A percentile compares a stretch with the other conserved stretches of the same genome.
phyloP scores from a whole-genome alignment of 2,888 invertebrate species.

The Eretmocerus hayati region DNA sequence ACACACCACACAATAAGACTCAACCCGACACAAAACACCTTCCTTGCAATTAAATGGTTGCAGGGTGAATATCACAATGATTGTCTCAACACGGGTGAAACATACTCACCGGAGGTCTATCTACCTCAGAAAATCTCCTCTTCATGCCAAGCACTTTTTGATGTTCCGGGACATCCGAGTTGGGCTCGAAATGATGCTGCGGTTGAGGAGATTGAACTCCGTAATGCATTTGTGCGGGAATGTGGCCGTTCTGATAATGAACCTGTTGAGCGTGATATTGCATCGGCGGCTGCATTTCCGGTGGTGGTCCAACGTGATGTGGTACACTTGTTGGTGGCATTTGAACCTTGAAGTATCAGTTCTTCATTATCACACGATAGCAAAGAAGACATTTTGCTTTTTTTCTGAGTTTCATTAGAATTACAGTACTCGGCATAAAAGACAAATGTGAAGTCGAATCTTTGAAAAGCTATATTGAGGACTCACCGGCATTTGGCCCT shows the following conservation, averaged over 20 bases:
- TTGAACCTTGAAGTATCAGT: conserved; percentile 25
- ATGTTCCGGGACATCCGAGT: conserved; percentile 38
- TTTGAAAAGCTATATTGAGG: too few species aligned
- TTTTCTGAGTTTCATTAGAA: not conserved
- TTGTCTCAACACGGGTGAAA: not conserved
- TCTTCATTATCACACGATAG: not conserved
- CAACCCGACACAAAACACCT: too few species aligned
- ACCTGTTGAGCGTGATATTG: conserved; percentile 42
- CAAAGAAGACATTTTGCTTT: not conserved
- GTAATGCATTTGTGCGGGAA: conserved; percentile 41
- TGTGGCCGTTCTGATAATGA: conserved; percentile 44
- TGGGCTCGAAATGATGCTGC: conserved; percentile 37
- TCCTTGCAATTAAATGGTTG: conserved; percentile 5
- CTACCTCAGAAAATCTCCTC: conserved; percentile 42
- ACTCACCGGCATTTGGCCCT: conserved; percentile 39
- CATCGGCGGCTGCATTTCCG: conserved; percentile 40
- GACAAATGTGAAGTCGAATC: too few species aligned
- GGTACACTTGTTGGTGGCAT: conserved; percentile 33
- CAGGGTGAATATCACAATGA: too few species aligned
- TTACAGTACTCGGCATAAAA: too few species aligned
- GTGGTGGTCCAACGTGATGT: conserved; percentile 35
- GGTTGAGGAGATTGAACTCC: conserved; percentile 38
- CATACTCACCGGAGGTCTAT: conserved; percentile 36
- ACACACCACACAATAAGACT: too few species aligned
- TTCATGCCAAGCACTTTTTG: conserved; percentile 42